Percentiles rank a stretch among this genome's conserved stretches.
phyloP scores from a whole-genome alignment of 1,140 invertebrate genomes.

The Batillaria attramentaria region DNA sequence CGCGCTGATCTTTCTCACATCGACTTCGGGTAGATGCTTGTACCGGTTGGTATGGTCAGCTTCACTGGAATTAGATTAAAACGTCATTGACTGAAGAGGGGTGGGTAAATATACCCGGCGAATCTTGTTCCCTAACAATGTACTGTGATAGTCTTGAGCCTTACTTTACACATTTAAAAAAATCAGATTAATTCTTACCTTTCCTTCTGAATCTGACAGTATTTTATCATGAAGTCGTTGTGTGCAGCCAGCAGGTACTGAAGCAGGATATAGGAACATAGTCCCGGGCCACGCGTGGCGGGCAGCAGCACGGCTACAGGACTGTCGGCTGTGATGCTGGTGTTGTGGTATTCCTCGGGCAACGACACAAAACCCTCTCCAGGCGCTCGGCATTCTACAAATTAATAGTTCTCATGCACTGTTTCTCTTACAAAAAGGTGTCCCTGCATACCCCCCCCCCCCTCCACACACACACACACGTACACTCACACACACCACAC shows the following conservation, averaged over 20 bases:
- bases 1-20: conserved; percentile 31
- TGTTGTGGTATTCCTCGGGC: conserved; percentile 44
- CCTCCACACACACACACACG: not conserved
- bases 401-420: not conserved
- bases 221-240: conserved; percentile 56
- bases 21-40: conserved; percentile 35
- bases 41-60: conserved; percentile 15
- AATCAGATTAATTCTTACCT: conserved; percentile 33
- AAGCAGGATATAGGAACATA: conserved; percentile 55
- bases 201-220: conserved; percentile 40
- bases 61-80: not conserved
- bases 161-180: not conserved
- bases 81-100: not conserved
- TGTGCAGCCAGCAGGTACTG: conserved; percentile 53
- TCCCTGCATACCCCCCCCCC: not conserved
- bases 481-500: not conserved
- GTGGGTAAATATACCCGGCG: not conserved
- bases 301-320: conserved; percentile 52
- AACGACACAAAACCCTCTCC: conserved; percentile 20
- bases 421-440: not conserved
- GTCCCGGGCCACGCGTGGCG: conserved; percentile 45
- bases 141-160: not conserved
- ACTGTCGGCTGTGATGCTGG: conserved; percentile 41
- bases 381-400: conserved; percentile 32
- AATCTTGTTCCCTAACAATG: not conserved